Percentiles rank a stretch among this genome's conserved stretches.
Evolutionary conservation across 2,797 vertebrate species (phyloP).

Genomic region (Siniperca undulata): DNA sequence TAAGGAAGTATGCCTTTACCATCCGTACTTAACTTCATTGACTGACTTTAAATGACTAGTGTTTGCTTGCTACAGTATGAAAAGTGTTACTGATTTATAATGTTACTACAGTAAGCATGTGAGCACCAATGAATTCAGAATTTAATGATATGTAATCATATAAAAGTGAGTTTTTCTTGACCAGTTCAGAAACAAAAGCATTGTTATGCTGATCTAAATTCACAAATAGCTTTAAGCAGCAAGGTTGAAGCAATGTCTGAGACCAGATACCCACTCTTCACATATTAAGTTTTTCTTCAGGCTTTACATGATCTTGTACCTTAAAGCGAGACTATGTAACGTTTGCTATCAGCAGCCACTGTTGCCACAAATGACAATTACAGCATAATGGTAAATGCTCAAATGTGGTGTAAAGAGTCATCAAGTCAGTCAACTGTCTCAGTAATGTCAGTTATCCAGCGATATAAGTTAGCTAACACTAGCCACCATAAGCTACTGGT

Average conservation of each 20-base stretch:
- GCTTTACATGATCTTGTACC: background rate
- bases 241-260: too few relatives aligned
- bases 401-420: too few relatives aligned
- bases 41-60: background rate
- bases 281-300: background rate
- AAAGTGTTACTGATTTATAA: background rate
- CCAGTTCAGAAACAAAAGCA: background rate
- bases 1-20: slow-evolving; percentile 13
- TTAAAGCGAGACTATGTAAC: background rate
- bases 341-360: background rate
- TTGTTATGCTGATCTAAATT: background rate
- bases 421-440: too few relatives aligned
- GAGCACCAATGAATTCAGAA: background rate
- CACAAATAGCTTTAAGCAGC: too few relatives aligned
- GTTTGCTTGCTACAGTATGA: background rate
- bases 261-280: background rate
- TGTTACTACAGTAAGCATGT: background rate
- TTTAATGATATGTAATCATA: background rate
- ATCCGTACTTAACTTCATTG: slow-evolving; percentile 2
- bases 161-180: background rate
- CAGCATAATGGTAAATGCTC: too few relatives aligned
- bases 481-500: too few relatives aligned
- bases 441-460: too few relatives aligned
- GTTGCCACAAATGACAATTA: too few relatives aligned
- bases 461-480: too few relatives aligned